Evolutionary conservation across 2,113 vertebrate species (phyloP).

Genomic region (Dasypus novemcinctus): DNA sequence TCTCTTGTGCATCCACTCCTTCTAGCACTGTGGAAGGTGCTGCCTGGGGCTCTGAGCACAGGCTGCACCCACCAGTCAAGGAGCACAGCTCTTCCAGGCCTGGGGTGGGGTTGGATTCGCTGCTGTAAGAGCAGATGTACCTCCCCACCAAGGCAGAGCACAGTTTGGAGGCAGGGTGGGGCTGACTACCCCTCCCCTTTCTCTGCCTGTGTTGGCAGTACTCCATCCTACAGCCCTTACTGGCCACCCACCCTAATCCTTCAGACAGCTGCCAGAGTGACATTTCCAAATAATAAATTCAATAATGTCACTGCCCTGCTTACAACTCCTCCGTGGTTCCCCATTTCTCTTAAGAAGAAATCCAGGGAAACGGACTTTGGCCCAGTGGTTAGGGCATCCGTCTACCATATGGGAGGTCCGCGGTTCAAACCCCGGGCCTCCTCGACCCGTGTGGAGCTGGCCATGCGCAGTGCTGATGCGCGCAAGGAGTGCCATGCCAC

Average conservation of each 20-base stretch:
- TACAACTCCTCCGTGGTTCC: neutral
- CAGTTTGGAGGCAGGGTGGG: too few species aligned
- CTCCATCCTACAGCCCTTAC: neutral
- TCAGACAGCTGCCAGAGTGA: neutral
- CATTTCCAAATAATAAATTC: neutral
- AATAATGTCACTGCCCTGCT: neutral
- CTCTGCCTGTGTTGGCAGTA: neutral
- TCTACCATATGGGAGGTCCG: too few species aligned
- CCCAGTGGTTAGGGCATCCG: too few species aligned
- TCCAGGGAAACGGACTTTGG: too few species aligned
- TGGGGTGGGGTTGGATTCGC: neutral
- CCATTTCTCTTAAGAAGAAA: too few species aligned
- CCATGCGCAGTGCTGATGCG: too few species aligned
- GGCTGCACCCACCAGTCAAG: neutral
- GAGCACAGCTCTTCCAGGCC: neutral
- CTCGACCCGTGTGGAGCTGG: too few species aligned
- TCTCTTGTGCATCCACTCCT: fast-evolving
- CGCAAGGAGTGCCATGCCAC: too few species aligned
- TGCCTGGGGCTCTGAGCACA: neutral
- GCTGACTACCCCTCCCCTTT: fast-evolving
- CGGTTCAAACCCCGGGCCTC: too few species aligned
- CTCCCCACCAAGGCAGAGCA: neutral
- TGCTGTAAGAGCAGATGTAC: neutral
- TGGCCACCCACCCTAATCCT: neutral
- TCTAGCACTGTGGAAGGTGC: neutral